A percentile compares a stretch with the other conserved stretches of the same genome.
These are phyloP conservation scores for Parnassius apollo DNA, from an alignment of 2,888 invertebrate genomes.

Conservation along the genomic window DNA sequence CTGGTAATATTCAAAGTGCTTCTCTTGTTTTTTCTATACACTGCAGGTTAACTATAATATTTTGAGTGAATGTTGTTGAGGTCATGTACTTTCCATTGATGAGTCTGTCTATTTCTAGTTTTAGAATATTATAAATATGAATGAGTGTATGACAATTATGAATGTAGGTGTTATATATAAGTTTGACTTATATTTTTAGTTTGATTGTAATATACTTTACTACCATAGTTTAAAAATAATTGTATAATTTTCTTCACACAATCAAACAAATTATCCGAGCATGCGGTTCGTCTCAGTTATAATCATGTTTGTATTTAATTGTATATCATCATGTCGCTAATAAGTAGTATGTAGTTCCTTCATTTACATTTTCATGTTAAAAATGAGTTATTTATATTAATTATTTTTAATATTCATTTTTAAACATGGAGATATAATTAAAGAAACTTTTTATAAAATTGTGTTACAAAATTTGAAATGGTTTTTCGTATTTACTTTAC, in stretches of 20 bases:
- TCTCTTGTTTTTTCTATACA: not conserved
- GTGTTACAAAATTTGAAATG: too few relatives aligned
- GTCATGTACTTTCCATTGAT: conserved; percentile 1
- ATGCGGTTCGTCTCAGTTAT: too few relatives aligned
- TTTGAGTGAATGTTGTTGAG: not conserved
- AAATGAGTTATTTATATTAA: too few relatives aligned
- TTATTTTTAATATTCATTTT: too few relatives aligned
- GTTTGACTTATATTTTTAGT: not conserved
- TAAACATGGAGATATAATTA: too few relatives aligned
- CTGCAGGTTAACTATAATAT: not conserved
- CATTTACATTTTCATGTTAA: too few relatives aligned
- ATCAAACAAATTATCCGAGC: too few relatives aligned
- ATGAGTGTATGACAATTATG: not conserved
- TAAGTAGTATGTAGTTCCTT: too few relatives aligned
- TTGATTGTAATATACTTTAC: not conserved
- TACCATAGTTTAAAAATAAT: not conserved
- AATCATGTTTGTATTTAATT: too few relatives aligned
- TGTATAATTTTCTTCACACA: not conserved
- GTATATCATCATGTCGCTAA: too few relatives aligned
- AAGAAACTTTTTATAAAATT: too few relatives aligned
- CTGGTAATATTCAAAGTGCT: conserved; percentile 9
- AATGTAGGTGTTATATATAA: not conserved
- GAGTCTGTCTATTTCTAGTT: conserved; percentile 2
- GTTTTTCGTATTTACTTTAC: too few relatives aligned
- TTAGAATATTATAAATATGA: not conserved